Evolutionary conservation across 1,140 invertebrate species (phyloP).

Genomic region (Neodiprion virginianus): DNA sequence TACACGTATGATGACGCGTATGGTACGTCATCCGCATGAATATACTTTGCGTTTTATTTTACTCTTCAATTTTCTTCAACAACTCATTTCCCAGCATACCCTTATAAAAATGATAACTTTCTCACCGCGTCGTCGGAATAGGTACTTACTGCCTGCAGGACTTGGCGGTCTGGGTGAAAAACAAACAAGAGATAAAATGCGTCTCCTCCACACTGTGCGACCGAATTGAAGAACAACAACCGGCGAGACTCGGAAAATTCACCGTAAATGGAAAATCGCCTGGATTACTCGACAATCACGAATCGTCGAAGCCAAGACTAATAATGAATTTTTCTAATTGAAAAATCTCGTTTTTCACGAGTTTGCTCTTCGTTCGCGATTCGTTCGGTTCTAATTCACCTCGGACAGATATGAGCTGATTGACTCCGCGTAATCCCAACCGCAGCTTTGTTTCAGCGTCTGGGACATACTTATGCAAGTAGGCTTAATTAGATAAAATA

Average conservation of each 20-base stretch:
- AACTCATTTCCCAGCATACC: no score
- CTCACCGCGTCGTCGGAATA: no score
- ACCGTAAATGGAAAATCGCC: background rate
- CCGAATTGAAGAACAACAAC: no score
- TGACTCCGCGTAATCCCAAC: background rate
- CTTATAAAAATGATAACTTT: no score
- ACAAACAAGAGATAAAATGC: no score
- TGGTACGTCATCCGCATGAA: background rate
- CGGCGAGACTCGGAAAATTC: background rate
- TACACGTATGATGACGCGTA: background rate
- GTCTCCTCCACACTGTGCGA: no score
- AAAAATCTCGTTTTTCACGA: background rate
- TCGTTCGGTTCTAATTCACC: no score
- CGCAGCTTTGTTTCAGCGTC: background rate
- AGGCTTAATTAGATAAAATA: constrained; percentile 44
- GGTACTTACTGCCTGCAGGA: no score
- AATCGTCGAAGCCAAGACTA: background rate
- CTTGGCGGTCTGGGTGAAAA: no score
- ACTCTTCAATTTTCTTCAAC: background rate
- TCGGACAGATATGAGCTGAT: no score
- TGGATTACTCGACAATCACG: background rate
- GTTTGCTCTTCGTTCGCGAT: background rate
- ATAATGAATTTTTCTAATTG: constrained; percentile 1
- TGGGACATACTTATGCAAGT: background rate
- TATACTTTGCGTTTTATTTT: background rate